Base-by-base conservation (phyloP, 2,113 vertebrate genomes). In the Periophthalmodon schlosseri region DNA sequence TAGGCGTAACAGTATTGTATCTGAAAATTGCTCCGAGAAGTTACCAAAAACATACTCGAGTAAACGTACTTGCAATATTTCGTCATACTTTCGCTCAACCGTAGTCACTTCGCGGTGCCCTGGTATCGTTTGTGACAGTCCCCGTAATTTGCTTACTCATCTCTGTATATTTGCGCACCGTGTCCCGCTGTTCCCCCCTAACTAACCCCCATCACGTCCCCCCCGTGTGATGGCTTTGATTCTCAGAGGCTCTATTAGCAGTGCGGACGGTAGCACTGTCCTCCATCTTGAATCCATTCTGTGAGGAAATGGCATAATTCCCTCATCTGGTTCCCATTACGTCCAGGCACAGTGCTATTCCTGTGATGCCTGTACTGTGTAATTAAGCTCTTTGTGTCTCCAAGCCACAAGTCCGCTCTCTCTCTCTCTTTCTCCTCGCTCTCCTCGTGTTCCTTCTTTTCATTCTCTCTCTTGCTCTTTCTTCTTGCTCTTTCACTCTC, bases 301-400 rank as follows among this genome's bases (percentile, higher is more conserved):
- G 74, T 83, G 87, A 90, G 91, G 92, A 91, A 91, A 84, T 84
- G 73, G 82, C 88, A 77, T 91, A 91, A 92, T 92, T 90, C 83
- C 80, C 77, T 92, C 91, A 89, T 93, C 92, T 93, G 92, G 86
- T 86, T 91, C 82, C 85, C 81, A 90, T 93, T 92, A 90, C 78
- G 82, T 77, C 69, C 34, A 68, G 57, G 79, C 87, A 15, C 79
- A 67, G 84, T 86, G 81, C 88, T 86, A 85, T 87, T 89, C 80
- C 86, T 89, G 84, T 77, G 80, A 88, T 77, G 86, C 81, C 86
- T 88, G 78, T 70, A 81, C 77, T 79, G 77, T 86, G 89, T 90
- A 92, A 93, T 93, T 91, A 93, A 90, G 85, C 86, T 77, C 81
- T 91, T 86, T 86, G 87, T 87, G 82, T 90, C 83, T 88, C 83